Conservation (phyloP, 2,797 vertebrate species). For the Arrhamphus sclerolepis region DNA sequence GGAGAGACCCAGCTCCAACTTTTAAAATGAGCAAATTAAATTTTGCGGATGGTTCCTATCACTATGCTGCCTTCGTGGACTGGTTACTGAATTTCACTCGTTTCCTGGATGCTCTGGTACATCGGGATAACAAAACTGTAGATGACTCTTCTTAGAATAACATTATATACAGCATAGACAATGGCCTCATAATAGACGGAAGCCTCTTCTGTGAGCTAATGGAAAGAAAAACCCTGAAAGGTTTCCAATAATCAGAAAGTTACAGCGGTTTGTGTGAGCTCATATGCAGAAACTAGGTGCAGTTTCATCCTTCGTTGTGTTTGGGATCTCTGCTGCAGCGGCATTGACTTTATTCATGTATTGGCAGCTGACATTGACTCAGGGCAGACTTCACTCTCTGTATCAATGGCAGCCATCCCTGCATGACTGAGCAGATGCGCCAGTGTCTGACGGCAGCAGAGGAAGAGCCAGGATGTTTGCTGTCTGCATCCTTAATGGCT, state of each 20-base stretch:
- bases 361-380: slow-evolving; percentile 13
- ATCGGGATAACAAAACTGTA: too few species aligned
- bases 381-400: slow-evolving; percentile 1
- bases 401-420: background rate
- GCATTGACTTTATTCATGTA: slow-evolving; percentile 6
- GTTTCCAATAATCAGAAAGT: background rate
- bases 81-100: too few species aligned
- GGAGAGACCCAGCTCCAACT: too few species aligned
- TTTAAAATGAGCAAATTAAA: too few species aligned
- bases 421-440: slow-evolving; percentile 22
- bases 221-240: too few species aligned
- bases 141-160: too few species aligned
- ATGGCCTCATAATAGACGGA: too few species aligned
- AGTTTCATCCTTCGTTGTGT: background rate
- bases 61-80: too few species aligned
- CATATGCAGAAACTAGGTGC: background rate
- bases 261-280: background rate
- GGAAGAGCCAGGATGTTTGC: slow-evolving; percentile 4
- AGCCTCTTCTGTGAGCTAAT: too few species aligned
- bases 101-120: too few species aligned
- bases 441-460: slow-evolving; percentile 8
- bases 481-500: slow-evolving; percentile 17
- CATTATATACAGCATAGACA: too few species aligned
- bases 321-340: slow-evolving; percentile 3
- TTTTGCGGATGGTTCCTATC: too few species aligned